Evolutionary conservation across 2,888 invertebrate species (phyloP), one percentile per base, ranked within the genome.

Genomic region (Allacma fusca): DNA sequence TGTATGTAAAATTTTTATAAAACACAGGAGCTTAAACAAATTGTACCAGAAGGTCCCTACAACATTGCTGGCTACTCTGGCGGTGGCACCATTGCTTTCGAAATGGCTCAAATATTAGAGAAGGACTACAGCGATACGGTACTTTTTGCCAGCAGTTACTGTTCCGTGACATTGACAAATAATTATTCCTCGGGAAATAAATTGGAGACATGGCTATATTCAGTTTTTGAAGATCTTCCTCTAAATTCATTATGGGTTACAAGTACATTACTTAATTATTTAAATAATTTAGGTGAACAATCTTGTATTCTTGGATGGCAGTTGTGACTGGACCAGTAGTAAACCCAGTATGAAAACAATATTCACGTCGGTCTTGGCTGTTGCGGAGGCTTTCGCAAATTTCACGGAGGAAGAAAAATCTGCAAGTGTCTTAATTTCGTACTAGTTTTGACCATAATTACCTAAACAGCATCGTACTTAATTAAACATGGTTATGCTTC

Each of bases 41-140:
- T 74, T 24, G 67, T 73, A 68, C 67, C 73, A 9, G 74, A 77
- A 67, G 77, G 77, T n/a, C 77, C 77, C 2, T 77, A 77, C 34
- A 74, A 73, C 26, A 64, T 77, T 40, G 77, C 67, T 1, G 73
- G 67, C 1, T 77, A 77, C 28, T 77, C 77, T 5, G 40, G 65
- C 12, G 77, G 77, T 5, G 62, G 50, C 7, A 28, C 69, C 0
- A 50, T 77, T 19, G 71, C 71, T 13, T 67, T 29, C 26, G 77
- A 77, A 73, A 72, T 77, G 73, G 73, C 77, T 4, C 1, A n/a
- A 23, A 64, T 50, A 24, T 40, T 77, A 26, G 71, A 77, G 26
- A 50, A 28, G 34, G 62, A 69, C 1, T 26, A 59, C 23, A 34
- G 57, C 1, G 74, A 64, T 26, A 72, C 73, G 59, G 64, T 73